phyloP scores from a whole-genome alignment of 1,140 invertebrate species.

The Cydia splendana region DNA sequence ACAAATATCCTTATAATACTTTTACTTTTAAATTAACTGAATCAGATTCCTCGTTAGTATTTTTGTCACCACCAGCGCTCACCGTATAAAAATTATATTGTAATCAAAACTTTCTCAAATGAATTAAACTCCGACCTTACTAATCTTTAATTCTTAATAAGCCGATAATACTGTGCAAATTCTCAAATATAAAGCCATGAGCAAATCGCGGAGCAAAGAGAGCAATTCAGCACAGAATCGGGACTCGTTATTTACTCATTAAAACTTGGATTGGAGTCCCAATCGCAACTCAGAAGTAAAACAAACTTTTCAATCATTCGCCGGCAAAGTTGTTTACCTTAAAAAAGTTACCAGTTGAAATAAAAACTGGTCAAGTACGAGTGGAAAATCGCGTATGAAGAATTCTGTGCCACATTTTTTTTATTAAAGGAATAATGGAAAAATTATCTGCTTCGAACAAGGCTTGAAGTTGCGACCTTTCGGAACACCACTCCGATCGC shows the following conservation, averaged over 20 bases:
- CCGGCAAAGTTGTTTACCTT: slow-evolving; percentile 40
- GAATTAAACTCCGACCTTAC: too few relatives aligned
- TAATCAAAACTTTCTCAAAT: too few relatives aligned
- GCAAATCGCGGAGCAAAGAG: slow-evolving; percentile 43
- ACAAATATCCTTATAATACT: too few relatives aligned
- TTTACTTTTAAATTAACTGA: too few relatives aligned
- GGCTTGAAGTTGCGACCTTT: too few relatives aligned
- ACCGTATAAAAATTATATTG: too few relatives aligned
- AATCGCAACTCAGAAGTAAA: slow-evolving; percentile 52
- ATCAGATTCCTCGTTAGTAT: too few relatives aligned
- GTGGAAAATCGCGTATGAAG: neutral
- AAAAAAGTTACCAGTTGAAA: slow-evolving; percentile 26
- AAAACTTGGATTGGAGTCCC: slow-evolving; percentile 68
- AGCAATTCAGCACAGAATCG: slow-evolving; percentile 57
- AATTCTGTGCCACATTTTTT: neutral
- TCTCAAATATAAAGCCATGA: neutral
- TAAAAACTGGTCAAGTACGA: slow-evolving; percentile 5
- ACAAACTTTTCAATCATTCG: slow-evolving; percentile 59
- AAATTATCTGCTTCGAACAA: too few relatives aligned
- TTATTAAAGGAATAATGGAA: too few relatives aligned
- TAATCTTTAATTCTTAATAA: neutral
- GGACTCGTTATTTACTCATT: slow-evolving; percentile 72
- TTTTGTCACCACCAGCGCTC: too few relatives aligned
- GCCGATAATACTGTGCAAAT: slow-evolving; percentile 9
- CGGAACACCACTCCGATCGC: too few relatives aligned